Evolutionary conservation across 2,797 vertebrate species (phyloP).

Genomic region (Orientallactaga sibirica): DNA sequence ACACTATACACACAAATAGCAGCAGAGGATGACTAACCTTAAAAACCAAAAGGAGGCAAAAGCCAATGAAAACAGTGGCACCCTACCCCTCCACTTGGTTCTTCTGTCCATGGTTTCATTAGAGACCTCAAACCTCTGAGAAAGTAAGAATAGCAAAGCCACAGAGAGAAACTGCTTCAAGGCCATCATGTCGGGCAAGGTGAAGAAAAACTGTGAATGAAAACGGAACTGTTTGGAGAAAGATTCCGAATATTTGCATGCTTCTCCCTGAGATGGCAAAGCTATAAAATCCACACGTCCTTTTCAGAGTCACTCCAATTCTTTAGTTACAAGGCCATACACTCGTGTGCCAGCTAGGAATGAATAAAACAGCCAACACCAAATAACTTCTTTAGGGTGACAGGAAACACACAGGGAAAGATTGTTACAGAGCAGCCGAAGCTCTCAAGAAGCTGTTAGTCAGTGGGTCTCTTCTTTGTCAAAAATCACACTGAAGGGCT

Average conservation of each 20-base stretch:
- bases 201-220: conserved; percentile 69
- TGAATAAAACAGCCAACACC: conserved; percentile 51
- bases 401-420: background rate
- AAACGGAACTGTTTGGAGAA: conserved; percentile 41
- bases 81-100: conserved; percentile 54
- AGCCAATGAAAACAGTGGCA: background rate
- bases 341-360: conserved; percentile 79
- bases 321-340: conserved; percentile 63
- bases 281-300: conserved; percentile 35
- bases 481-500: conserved; percentile 66
- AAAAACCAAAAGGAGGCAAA: conserved; percentile 32
- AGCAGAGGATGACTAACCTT: conserved; percentile 81
- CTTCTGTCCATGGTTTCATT: conserved; percentile 68
- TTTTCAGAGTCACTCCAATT: background rate
- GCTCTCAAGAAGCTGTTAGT: conserved; percentile 65
- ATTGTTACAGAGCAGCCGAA: conserved; percentile 62
- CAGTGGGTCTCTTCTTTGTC: conserved; percentile 71
- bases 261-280: conserved; percentile 13
- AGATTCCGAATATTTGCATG: conserved; percentile 27
- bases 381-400: conserved; percentile 24
- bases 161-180: conserved; percentile 75
- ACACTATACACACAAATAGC: conserved; percentile 82
- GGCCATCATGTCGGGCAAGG: conserved; percentile 76
- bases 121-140: conserved; percentile 67
- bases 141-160: conserved; percentile 81